Percentiles rank a stretch among this genome's conserved stretches.
Conservation (phyloP, 2,113 vertebrate genomes). For the Callopanchax toddi region DNA sequence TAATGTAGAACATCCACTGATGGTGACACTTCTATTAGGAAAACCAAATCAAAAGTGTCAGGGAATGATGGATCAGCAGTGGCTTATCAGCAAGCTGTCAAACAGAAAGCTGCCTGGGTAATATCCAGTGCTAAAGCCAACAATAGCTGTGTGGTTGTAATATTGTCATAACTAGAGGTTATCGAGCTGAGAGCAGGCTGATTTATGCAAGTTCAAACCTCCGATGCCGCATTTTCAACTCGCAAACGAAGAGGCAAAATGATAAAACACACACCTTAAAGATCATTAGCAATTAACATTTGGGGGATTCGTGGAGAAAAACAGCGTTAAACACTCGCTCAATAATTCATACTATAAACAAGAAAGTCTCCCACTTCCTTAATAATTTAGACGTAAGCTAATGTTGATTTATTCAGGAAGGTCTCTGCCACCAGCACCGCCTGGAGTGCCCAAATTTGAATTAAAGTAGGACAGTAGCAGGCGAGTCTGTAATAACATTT, state of each 20-base stretch:
- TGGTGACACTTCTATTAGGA: too few species aligned
- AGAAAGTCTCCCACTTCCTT: constrained; percentile 95
- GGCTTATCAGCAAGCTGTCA: constrained; percentile 31
- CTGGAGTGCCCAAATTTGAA: constrained; percentile 95
- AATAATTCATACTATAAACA: constrained; percentile 99
- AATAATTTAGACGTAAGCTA: constrained; percentile 99
- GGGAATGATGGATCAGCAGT: constrained; percentile 26
- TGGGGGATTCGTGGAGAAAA: constrained; percentile 79
- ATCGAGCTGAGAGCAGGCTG: constrained; percentile 45
- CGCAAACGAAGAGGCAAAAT: constrained; percentile 53
- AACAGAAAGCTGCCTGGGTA: too few species aligned
- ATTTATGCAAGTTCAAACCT: constrained; percentile 49
- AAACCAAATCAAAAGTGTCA: too few species aligned
- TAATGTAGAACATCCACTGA: too few species aligned
- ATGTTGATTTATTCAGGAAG: constrained; percentile 99
- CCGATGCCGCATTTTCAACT: constrained; percentile 42
- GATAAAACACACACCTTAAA: constrained; percentile 81
- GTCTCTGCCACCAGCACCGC: constrained; percentile 91
- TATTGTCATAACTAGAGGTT: constrained; percentile 24
- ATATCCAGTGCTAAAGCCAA: constrained; percentile 29
- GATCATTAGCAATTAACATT: constrained; percentile 85
- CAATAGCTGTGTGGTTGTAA: constrained; percentile 25
- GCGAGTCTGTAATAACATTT: constrained; percentile 99
- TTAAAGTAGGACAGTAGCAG: constrained; percentile 99
- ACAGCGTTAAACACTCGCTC: constrained; percentile 88